A percentile compares a stretch with the other conserved stretches of the same genome.
These are phyloP conservation scores for Chloroceryle inda DNA, from an alignment of 2,797 vertebrate species.

Conservation along the genomic window DNA sequence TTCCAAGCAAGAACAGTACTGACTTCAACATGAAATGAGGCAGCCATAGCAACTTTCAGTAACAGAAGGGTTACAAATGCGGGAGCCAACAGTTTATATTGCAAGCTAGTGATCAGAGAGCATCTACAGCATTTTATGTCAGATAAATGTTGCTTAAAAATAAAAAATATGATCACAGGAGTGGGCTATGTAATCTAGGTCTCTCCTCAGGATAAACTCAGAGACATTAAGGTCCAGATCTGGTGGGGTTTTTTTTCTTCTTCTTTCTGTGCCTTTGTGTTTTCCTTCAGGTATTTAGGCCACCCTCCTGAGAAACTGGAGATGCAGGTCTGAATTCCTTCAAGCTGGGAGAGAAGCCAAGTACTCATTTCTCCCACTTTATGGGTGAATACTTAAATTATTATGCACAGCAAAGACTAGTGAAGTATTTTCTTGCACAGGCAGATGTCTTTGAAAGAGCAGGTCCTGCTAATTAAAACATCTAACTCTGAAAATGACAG, in stretches of 20 bases:
- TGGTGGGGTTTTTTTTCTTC: background rate
- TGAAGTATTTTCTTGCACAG: background rate
- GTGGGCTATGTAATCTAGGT: background rate
- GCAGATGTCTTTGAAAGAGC: background rate
- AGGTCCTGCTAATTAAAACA: background rate
- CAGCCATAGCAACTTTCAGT: background rate
- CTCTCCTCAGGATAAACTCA: background rate
- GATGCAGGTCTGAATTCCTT: background rate
- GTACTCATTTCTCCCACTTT: background rate
- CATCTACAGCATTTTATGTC: background rate
- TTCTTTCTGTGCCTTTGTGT: background rate
- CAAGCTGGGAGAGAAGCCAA: background rate
- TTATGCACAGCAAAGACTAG: background rate
- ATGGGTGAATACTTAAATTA: background rate
- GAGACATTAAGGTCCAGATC: background rate
- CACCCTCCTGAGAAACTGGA: background rate
- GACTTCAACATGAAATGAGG: background rate
- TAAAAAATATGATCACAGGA: rapidly evolving
- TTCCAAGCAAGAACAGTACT: background rate
- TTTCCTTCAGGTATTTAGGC: background rate
- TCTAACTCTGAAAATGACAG: background rate
- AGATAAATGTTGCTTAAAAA: background rate
- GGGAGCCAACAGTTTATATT: background rate
- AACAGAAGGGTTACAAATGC: rapidly evolving
- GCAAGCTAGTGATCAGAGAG: background rate